Percentiles rank a stretch among this genome's conserved stretches.
Evolutionary conservation across 2,888 invertebrate genomes (phyloP).

Genomic region (Psococerastis gibbosa): DNA sequence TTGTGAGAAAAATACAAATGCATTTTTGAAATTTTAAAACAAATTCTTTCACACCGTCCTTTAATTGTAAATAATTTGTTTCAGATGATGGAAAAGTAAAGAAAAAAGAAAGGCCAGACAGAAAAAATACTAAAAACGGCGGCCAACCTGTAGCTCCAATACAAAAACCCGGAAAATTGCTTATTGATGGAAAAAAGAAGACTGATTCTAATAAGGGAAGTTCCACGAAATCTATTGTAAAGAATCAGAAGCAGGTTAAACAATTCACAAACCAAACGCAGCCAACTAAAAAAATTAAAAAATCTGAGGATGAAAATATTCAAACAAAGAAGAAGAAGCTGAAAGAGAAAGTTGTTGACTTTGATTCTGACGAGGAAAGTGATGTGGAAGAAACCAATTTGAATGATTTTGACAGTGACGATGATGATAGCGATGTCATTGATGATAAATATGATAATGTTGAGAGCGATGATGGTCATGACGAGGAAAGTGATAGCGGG

Average conservation of each 20-base stretch:
- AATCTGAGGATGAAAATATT: conserved; percentile 14
- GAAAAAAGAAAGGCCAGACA: conserved; percentile 27
- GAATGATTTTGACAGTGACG: conserved; percentile 25
- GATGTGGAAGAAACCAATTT: conserved; percentile 14
- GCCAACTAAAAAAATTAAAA: conserved; percentile 18
- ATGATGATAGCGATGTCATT: conserved; percentile 26
- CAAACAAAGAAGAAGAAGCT: conserved; percentile 13
- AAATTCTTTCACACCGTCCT: no score
- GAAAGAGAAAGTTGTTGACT: conserved; percentile 15
- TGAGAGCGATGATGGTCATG: conserved; percentile 22
- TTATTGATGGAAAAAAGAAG: no score
- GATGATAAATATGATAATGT: conserved; percentile 22
- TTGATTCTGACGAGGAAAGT: conserved; percentile 13
- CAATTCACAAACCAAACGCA: no score
- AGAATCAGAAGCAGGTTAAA: no score
- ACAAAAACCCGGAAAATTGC: conserved; percentile 33
- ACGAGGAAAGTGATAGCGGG: conserved; percentile 22
- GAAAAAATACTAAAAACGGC: conserved; percentile 49
- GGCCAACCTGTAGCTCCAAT: conserved; percentile 38
- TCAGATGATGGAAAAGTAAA: conserved; percentile 16
- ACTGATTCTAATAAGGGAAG: no score
- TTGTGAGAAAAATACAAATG: no score
- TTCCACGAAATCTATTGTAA: no score
- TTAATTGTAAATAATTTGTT: no score
- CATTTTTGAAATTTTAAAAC: no score